A percentile compares a stretch with the other conserved stretches of the same genome.
Conservation (phyloP, 2,797 vertebrate genomes). For the Sciurus vulgaris region DNA sequence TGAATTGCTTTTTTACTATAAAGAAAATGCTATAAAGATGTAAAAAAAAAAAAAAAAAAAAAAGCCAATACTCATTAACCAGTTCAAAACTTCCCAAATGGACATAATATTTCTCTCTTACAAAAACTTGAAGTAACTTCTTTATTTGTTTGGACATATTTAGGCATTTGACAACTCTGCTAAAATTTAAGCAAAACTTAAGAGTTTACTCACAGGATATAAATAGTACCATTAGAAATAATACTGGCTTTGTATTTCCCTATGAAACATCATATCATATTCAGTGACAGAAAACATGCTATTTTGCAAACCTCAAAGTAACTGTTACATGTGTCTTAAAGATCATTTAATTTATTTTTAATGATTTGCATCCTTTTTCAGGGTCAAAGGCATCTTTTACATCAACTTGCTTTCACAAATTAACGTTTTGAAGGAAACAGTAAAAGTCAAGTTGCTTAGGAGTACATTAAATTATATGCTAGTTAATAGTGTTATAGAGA, state of each 20-base stretch:
- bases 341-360: constrained; percentile 88
- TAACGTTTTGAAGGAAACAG: constrained; percentile 88
- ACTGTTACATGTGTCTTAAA: constrained; percentile 80
- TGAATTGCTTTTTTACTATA: constrained; percentile 35
- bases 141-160: constrained; percentile 48
- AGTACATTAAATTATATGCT: constrained; percentile 88
- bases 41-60: background rate
- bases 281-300: constrained; percentile 67
- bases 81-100: constrained; percentile 9
- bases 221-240: constrained; percentile 54
- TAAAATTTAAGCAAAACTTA: constrained; percentile 63
- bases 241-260: constrained; percentile 68
- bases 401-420: constrained; percentile 88
- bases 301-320: constrained; percentile 77
- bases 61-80: background rate
- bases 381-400: constrained; percentile 87
- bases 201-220: background rate
- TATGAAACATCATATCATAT: constrained; percentile 56
- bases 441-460: constrained; percentile 88
- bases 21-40: background rate
- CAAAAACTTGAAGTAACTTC: constrained; percentile 15
- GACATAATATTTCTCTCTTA: background rate
- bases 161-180: background rate
- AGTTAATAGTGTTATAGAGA: constrained; percentile 88
- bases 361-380: constrained; percentile 84